phyloP scores from a whole-genome alignment of 2,888 invertebrate genomes.

The Miltochrista miniata region DNA sequence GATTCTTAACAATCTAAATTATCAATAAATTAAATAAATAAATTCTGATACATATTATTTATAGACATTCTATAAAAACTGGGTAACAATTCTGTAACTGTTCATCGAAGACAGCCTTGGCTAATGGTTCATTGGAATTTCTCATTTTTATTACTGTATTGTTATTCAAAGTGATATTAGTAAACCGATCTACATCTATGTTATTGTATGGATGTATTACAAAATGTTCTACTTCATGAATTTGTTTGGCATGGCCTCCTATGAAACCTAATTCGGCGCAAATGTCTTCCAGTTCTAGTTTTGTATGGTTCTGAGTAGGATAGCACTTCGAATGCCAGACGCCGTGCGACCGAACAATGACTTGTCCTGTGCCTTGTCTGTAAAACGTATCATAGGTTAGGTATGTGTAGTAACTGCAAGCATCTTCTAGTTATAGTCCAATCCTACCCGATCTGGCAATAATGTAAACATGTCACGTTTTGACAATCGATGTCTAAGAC shows the following conservation, averaged over 20 bases:
- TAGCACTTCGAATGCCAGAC: conserved; percentile 90
- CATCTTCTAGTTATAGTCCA: too few species aligned
- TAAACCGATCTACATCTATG: conserved; percentile 61
- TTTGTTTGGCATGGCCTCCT: conserved; percentile 78
- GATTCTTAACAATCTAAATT: neutral
- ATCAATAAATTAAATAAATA: conserved; percentile 29
- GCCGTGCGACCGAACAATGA: conserved; percentile 86
- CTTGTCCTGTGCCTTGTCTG: conserved; percentile 86
- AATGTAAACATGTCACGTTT: too few species aligned
- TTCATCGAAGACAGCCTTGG: conserved; percentile 53
- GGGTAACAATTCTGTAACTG: conserved; percentile 63
- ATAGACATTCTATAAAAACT: conserved; percentile 77
- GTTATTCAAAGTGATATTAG: conserved; percentile 66
- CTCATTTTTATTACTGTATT: conserved; percentile 66
- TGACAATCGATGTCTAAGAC: too few species aligned
- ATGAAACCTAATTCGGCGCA: conserved; percentile 85
- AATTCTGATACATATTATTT: conserved; percentile 12
- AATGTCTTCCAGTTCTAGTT: conserved; percentile 81
- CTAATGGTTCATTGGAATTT: conserved; percentile 64
- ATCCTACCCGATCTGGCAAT: too few species aligned
- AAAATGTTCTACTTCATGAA: conserved; percentile 46
- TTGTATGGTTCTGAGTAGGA: conserved; percentile 76
- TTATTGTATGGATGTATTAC: conserved; percentile 53
- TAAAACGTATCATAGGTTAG: too few species aligned
- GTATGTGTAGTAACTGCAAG: too few species aligned